Evolutionary conservation across 2,113 vertebrate genomes (phyloP), one percentile per base, ranked within the genome.

Genomic region (Tor tambroides): DNA sequence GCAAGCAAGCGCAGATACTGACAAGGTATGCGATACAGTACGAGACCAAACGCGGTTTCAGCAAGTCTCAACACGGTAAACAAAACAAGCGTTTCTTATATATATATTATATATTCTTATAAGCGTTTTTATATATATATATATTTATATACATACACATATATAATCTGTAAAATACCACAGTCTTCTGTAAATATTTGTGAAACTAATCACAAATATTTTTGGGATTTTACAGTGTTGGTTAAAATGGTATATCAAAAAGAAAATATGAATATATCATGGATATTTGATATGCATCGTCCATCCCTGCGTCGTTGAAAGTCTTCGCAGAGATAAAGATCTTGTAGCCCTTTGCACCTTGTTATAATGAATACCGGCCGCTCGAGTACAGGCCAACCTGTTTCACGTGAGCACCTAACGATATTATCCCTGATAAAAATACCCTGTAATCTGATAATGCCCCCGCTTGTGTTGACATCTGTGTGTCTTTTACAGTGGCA

Each of bases 381-480:
- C 30, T 35, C 26, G 35, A 72, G 76, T 46, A 78, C 35, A 77
- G 65, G 54, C 35, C 49, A 46, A 49, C 76, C 86, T 88, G 86
- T 84, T 88, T 88, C 81, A 91, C 90, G 92, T 94, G 77, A 91
- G 85, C 91, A 90, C 90, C 88, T 87, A 86, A 91, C 89, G 87
- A 94, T 93, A 92, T 94, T 91, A 93, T 93, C 92, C 91, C 88
- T 78, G 90, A 88, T 94, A 94, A 94, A 94, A 94, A 95, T 93
- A 94, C 92, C 91, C 90, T 91, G 92, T 93, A 95, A 95, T 94
- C 95, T 93, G 88, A 93, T 95, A 93, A 93, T 94, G 91, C 92
- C 91, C 88, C 54, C 74, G 90, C 87, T 85, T 87, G 91, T 91
- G 92, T 92, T 91, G 90, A 91, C 84, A 89, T 91, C 87, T 51